These are phyloP conservation scores for Pangasius djambal DNA, from an alignment of 2,797 vertebrate species.

Conservation along the genomic window DNA sequence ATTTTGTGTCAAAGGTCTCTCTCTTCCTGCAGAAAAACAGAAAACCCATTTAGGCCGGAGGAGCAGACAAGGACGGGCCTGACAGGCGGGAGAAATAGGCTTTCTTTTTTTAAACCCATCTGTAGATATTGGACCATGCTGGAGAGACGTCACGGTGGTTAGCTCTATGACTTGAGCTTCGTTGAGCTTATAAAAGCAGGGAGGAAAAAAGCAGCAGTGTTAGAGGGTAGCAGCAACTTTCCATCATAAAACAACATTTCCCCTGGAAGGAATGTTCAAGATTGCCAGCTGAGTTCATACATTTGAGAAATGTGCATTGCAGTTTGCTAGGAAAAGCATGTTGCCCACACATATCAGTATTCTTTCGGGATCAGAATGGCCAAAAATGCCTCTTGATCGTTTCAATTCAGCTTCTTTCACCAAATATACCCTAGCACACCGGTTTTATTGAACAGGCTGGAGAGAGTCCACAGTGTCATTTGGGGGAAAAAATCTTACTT, in stretches of 20 bases:
- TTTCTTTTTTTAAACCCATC: slow-evolving; percentile 52
- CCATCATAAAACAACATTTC: slow-evolving; percentile 26
- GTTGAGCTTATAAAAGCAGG: slow-evolving; percentile 51
- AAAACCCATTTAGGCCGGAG: slow-evolving; percentile 51
- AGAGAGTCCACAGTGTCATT: slow-evolving; percentile 72
- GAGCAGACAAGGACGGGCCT: slow-evolving; percentile 44
- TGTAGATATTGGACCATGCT: slow-evolving; percentile 60
- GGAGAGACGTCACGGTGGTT: slow-evolving; percentile 56
- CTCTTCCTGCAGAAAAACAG: slow-evolving; percentile 48
- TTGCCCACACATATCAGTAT: slow-evolving; percentile 49
- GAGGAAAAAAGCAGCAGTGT: not conserved
- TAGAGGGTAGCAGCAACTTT: slow-evolving; percentile 22
- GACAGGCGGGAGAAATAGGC: slow-evolving; percentile 46
- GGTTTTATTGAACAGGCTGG: slow-evolving; percentile 71
- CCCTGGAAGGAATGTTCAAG: slow-evolving; percentile 9
- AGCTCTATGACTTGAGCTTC: slow-evolving; percentile 58
- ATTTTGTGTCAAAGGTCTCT: slow-evolving; percentile 63
- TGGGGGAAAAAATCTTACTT: slow-evolving; percentile 74
- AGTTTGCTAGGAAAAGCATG: slow-evolving; percentile 28
- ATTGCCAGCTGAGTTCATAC: slow-evolving; percentile 17
- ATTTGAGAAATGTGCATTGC: slow-evolving; percentile 27
- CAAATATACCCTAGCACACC: slow-evolving; percentile 70
- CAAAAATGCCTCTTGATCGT: slow-evolving; percentile 71
- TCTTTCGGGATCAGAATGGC: slow-evolving; percentile 53
- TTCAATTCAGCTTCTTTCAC: slow-evolving; percentile 61